Conservation (phyloP, 2,888 invertebrate genomes). For the Melinopterus prodromus region DNA sequence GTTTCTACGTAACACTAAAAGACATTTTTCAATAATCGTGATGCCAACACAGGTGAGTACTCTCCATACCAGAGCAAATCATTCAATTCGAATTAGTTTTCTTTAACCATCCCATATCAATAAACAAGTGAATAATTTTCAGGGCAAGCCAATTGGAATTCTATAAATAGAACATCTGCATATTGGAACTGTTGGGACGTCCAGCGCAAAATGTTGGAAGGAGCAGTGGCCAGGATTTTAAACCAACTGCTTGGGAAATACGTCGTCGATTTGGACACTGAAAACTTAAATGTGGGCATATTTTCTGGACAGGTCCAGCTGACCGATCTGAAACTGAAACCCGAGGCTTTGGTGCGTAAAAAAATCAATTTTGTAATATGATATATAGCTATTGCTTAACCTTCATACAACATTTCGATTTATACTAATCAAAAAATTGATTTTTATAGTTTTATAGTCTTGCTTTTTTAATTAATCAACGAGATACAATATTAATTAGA, state of each 20-base stretch:
- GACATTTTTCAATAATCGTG: not conserved
- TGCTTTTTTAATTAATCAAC: too few species aligned
- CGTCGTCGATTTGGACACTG: conserved; percentile 82
- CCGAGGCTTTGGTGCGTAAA: conserved; percentile 79
- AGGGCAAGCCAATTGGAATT: not conserved
- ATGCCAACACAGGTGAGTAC: not conserved
- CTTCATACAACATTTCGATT: too few species aligned
- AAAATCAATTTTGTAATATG: not conserved
- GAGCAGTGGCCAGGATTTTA: conserved; percentile 79
- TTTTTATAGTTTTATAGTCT: too few species aligned
- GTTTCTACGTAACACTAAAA: not conserved
- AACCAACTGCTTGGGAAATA: conserved; percentile 85
- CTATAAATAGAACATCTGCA: not conserved
- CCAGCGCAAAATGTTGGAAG: conserved; percentile 72
- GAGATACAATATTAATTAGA: too few species aligned
- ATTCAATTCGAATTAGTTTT: not conserved
- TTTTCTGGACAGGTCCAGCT: conserved; percentile 83
- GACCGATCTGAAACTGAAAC: conserved; percentile 78
- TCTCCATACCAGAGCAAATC: not conserved
- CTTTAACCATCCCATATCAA: not conserved
- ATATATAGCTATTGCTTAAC: not conserved
- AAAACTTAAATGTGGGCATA: conserved; percentile 84
- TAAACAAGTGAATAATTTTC: not conserved
- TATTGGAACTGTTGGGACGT: not conserved
- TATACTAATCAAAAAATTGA: too few species aligned